Evolutionary conservation across 2,113 vertebrate species (phyloP), one percentile per base, ranked within the genome.

Genomic region (Ophthalmolycus amberensis): DNA sequence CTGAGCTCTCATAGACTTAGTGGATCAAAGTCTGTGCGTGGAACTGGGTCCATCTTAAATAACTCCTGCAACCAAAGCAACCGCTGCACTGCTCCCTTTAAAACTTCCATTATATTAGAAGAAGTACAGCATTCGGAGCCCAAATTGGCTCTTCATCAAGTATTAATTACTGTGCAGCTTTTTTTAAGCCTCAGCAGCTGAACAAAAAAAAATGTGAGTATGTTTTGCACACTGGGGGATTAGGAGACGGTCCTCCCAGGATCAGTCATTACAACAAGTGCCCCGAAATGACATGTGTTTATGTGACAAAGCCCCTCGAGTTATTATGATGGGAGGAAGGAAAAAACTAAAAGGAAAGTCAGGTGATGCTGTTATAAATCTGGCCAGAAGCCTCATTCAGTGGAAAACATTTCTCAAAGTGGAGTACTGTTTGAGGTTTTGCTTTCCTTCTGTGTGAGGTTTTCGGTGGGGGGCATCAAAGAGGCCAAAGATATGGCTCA

Each of bases 401-500:
- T 63, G 11, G 10, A 27, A 37, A 25, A 25, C 38, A 10, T 25
- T 44, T 8, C 22, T 46, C 25, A 3, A 29, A 40, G 32, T 40
- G 40, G 27, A 59, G 5, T 3, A 4, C 9, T 29, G 50, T 56
- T 18, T 18, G 12, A 52, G 58, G 34, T 34, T 70, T 79, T 58
- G 14, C 18, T 42, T 69, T 77, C 37, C 15, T 27, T 38, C 25
- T 20, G 12, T 27, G 1, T 25, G 68, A 71, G 44, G 32, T 38
- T 79, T 67, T 64, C 20, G 25, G 46, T 25, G 44, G 32, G 20
- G 32, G 32, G 44, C 44, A 63, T 37, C 42, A 56, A 29, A 66
- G 48, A 44, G 38, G 73, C 52, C 42, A 40, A 73, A 65, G 50
- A 71, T n/a, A 29, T n/a, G 52, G 52, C 72, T 81, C 7, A 54